Conservation (phyloP, 2,797 vertebrate genomes). For the Neostethus bicornis region DNA sequence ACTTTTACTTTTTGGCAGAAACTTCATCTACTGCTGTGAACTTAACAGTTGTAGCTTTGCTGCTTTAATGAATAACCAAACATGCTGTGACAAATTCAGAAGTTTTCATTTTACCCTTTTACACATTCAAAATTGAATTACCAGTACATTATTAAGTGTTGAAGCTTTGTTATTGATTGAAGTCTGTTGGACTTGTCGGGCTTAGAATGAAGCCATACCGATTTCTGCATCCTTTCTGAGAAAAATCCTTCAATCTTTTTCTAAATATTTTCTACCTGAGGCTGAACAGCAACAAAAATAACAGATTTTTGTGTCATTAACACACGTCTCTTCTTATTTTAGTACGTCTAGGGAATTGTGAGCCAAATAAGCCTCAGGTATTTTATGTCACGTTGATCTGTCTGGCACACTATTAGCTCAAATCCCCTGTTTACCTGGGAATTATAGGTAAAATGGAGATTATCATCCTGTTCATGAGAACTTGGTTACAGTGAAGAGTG, state of each 20-base stretch:
- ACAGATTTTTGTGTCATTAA: slow-evolving; percentile 56
- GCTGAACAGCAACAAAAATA: slow-evolving; percentile 30
- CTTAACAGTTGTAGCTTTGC: neutral
- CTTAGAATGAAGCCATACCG: neutral
- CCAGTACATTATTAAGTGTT: neutral
- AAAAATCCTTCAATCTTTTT: slow-evolving; percentile 16
- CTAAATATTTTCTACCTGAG: slow-evolving; percentile 37
- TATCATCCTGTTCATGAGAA: slow-evolving; percentile 61
- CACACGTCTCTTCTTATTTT: slow-evolving; percentile 41
- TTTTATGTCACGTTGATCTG: slow-evolving; percentile 70
- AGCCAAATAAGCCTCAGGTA: slow-evolving; percentile 58
- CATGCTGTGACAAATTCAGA: neutral
- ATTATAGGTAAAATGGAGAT: slow-evolving; percentile 81
- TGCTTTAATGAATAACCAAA: neutral
- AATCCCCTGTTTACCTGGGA: slow-evolving; percentile 72
- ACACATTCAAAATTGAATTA: neutral
- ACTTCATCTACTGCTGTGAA: neutral
- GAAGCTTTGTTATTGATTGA: neutral
- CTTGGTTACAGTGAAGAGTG: slow-evolving; percentile 61
- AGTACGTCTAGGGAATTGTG: slow-evolving; percentile 42
- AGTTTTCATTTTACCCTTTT: neutral
- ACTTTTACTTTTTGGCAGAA: neutral
- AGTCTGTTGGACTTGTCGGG: neutral
- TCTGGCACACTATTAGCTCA: slow-evolving; percentile 77
- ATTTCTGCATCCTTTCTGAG: neutral